A percentile compares a stretch with the other conserved stretches of the same genome.
Evolutionary conservation across 2,113 vertebrate genomes (phyloP).

Genomic region (Anarrhichthys ocellatus): DNA sequence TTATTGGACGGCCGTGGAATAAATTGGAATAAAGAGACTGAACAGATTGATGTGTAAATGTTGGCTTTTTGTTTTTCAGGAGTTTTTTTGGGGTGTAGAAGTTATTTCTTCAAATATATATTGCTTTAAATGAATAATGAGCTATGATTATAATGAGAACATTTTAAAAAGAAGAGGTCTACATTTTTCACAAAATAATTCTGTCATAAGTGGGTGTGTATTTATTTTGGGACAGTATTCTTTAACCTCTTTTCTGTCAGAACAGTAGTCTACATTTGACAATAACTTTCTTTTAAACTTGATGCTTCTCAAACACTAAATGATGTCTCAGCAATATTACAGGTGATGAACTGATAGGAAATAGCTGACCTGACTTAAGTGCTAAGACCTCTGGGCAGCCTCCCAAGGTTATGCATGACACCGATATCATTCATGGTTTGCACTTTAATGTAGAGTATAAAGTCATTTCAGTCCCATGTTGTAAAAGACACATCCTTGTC

Average conservation of each 20-base stretch:
- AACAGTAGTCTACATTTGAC: not conserved
- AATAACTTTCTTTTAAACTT: not conserved
- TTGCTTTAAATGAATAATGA: not conserved
- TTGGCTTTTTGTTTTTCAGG: not conserved
- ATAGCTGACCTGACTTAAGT: conserved; percentile 13
- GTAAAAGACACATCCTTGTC: not conserved
- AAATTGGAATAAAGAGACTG: not conserved
- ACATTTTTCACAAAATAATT: not conserved
- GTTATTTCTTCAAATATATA: not conserved
- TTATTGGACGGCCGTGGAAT: not conserved
- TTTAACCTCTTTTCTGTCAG: not conserved
- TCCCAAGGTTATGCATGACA: not conserved
- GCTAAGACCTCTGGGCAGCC: not conserved
- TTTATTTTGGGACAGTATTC: not conserved
- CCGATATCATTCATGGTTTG: not conserved
- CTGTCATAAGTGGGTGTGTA: too few species aligned
- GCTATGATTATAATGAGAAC: not conserved
- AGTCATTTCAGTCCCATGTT: not conserved
- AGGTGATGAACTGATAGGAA: not conserved
- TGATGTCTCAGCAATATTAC: conserved; percentile 1
- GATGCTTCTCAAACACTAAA: not conserved
- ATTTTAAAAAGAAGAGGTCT: not conserved
- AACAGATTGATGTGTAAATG: not conserved
- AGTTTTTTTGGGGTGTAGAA: not conserved
- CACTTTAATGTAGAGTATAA: not conserved